A percentile compares a stretch with the other conserved stretches of the same genome.
Evolutionary conservation across 2,797 vertebrate genomes (phyloP).

Genomic region (Trematocara caparti): DNA sequence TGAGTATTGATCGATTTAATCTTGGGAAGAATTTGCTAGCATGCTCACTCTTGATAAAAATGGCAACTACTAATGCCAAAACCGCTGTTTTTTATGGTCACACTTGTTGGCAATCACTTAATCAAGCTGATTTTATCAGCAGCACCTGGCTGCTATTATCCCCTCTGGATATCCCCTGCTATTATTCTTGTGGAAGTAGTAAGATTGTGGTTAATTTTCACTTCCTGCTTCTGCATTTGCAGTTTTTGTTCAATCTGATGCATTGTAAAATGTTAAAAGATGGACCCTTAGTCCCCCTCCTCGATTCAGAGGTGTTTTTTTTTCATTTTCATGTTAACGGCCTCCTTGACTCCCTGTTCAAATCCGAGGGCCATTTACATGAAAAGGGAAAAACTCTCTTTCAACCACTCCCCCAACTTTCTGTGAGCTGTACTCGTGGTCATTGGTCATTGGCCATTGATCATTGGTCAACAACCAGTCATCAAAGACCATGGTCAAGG

Average conservation of each 20-base stretch:
- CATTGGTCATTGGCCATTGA: fast-evolving
- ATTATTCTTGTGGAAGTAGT: not conserved
- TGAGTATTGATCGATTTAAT: not conserved
- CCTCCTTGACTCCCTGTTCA: not conserved
- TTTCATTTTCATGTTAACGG: not conserved
- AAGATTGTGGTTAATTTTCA: not conserved
- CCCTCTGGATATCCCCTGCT: not conserved
- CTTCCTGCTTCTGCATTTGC: not conserved
- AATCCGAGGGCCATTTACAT: fast-evolving
- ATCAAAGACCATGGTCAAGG: not conserved
- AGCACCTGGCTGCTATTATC: not conserved
- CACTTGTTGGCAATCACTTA: not conserved
- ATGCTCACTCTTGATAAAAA: not conserved
- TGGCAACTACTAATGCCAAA: not conserved
- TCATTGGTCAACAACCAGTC: not conserved
- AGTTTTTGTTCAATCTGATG: not conserved
- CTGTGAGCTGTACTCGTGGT: not conserved
- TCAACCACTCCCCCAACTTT: not conserved
- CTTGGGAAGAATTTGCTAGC: not conserved
- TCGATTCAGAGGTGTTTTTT: not conserved
- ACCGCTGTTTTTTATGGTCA: not conserved
- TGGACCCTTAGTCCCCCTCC: not conserved
- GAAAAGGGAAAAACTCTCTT: not conserved
- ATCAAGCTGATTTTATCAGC: not conserved
- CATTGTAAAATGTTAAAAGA: not conserved